Conservation (phyloP, 2,797 vertebrate genomes). For the Tokudaia muenninki region DNA sequence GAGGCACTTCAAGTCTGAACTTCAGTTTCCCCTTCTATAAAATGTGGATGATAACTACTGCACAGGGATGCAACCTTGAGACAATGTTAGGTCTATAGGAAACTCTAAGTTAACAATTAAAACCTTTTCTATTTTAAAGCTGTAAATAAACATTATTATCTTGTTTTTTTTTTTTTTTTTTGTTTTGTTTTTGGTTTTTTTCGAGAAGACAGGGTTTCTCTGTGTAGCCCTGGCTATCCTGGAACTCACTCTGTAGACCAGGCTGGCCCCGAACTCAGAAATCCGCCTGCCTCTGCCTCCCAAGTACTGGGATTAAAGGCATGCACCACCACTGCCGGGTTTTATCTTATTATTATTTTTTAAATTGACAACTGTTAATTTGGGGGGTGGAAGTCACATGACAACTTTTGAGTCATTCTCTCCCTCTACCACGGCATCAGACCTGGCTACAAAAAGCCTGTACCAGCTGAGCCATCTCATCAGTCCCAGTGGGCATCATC, state of each 20-base stretch:
- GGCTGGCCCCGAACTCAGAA: too few relatives aligned
- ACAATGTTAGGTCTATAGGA: neutral
- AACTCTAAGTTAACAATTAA: conserved; percentile 38
- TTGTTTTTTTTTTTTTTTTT: too few relatives aligned
- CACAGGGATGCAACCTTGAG: neutral
- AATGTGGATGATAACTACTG: conserved; percentile 26
- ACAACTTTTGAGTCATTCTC: neutral
- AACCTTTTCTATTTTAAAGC: conserved; percentile 5
- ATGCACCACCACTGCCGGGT: too few relatives aligned
- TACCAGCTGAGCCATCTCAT: neutral
- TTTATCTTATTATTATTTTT: too few relatives aligned
- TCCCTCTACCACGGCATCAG: neutral
- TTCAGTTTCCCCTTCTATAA: conserved; percentile 29
- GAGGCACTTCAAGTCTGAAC: neutral
- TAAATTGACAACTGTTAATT: neutral
- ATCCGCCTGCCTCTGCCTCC: too few relatives aligned
- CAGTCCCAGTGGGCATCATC: neutral
- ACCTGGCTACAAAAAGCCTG: neutral
- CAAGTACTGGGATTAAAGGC: too few relatives aligned
- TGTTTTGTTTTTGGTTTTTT: too few relatives aligned
- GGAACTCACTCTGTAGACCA: too few relatives aligned
- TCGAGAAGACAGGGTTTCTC: too few relatives aligned
- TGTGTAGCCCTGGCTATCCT: too few relatives aligned
- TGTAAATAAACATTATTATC: neutral
- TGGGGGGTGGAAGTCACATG: neutral